Base-by-base conservation (phyloP, 1,140 invertebrate species). In the Leptopilina clavipes region DNA sequence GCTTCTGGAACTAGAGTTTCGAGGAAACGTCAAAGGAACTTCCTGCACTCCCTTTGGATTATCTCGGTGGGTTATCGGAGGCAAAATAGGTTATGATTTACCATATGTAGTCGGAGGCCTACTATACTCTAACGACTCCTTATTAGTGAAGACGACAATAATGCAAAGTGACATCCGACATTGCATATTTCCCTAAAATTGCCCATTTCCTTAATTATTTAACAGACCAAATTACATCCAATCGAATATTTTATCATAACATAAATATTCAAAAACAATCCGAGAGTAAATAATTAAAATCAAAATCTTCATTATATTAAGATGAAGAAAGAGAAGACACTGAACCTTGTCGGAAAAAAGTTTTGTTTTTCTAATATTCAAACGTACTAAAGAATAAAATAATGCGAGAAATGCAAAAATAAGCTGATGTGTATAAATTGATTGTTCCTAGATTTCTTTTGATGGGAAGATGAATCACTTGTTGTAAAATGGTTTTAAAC, bases 61-160 rank as follows among this genome's bases (percentile, higher is more conserved):
- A 74, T 80, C 74, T 74, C 72, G 44, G 22, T 65, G 73, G 76
- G 76, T 80, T 80, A 80, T 77, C 76, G 73, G 52, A 71, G 76
- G 75, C 73, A 77, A 76, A 80, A 65, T 65, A 65, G 59, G 59
- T 65, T 65, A 65, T 65, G 59, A 65, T 65, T 65, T 22, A n/a
- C 59, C 59, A 65, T 65, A 65, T 22, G 59, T 31, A 65, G 59
- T 65, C 59, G 59, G 59, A 65, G 25, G 59, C 59, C 74, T 77
- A 54, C 71, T n/a, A n/a, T n/a, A n/a, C n/a, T n/a, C n/a, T 77
- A 76, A 77, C 65, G 44, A 73, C 70, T 43, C 56, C 22, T 56
- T 73, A 65, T 43, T 3, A 45, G 73, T 73, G 74, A 71, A 73
- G n/a, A 37, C 71, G 40, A 72, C 37, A 76, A 45, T 65, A 40